Evolutionary conservation across 1,140 invertebrate species (phyloP), one percentile per base, ranked within the genome.

Genomic region (Cydia splendana): DNA sequence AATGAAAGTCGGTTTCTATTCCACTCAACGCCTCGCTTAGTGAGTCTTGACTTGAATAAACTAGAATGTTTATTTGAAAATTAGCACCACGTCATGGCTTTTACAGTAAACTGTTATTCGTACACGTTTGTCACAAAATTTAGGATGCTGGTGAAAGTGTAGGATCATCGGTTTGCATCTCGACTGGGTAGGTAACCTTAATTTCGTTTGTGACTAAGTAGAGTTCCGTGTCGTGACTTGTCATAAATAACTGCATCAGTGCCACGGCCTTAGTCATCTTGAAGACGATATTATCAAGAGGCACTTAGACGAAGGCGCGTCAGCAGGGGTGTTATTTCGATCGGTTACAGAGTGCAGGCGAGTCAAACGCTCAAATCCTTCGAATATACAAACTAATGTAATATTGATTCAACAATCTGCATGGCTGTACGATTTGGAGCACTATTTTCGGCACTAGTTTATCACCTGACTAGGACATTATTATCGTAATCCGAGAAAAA

Each of bases 141-240:
- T 34, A 34, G 34, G 38, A 71, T 71, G 67, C 34, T 18, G 38
- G 67, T 71, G 67, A 71, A 71, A 71, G 67, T 71, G 34, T 71
- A 38, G 28, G 7, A 71, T 71, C 67, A 18, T 71, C 18, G 30
- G 34, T 71, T 62, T 62, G 67, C 34, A 38, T 71, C 67, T 71
- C 34, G 18, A 71, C 38, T 71, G 34, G 34, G 34, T 71, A 38
- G 34, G 34, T 71, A 38, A 71, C 67, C 34, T 71, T 71, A 45
- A 71, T 71, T 38, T 71, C 9, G 67, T 71, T 71, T 45, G 34
- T 71, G n/a, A 71, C 67, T 71, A 38, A 71, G 20, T 71, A 71
- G 28, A 45, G 67, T 71, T 71, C 67, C 38, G 67, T 71, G 67
- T 71, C 67, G 67, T 71, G 67, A 71, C 38, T 71, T 71, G 30